phyloP scores from a whole-genome alignment of 2,888 invertebrate genomes.

The Lasioglossum marginatum region DNA sequence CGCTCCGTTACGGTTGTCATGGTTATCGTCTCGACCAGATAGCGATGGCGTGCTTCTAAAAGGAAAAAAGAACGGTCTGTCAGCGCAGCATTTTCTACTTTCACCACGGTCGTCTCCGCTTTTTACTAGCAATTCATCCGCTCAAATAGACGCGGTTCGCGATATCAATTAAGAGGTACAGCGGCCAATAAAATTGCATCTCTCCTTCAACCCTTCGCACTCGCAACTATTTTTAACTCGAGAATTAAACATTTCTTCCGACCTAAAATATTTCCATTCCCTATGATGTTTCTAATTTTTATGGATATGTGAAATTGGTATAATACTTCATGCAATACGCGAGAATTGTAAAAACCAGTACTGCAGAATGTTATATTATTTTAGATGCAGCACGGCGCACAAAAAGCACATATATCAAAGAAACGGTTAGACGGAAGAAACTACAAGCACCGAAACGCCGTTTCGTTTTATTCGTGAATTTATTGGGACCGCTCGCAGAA shows the following conservation, averaged over 20 bases:
- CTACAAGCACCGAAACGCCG: no score
- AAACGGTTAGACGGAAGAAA: background rate
- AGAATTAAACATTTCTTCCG: no score
- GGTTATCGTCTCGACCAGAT: slow-evolving; percentile 89
- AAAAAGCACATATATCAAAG: background rate
- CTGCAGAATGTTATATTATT: background rate
- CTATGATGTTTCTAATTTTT: no score
- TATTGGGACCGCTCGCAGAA: background rate
- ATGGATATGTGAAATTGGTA: no score
- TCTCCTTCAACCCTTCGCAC: background rate
- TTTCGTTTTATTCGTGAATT: background rate
- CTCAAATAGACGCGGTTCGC: background rate
- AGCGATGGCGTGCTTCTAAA: slow-evolving; percentile 84
- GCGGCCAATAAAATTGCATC: background rate
- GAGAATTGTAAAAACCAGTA: background rate
- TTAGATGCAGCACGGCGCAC: background rate
- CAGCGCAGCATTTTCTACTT: background rate
- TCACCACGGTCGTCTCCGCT: background rate
- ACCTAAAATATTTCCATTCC: no score
- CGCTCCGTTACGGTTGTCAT: slow-evolving; percentile 89
- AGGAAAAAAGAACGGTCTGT: background rate
- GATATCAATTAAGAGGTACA: background rate
- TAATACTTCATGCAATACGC: no score
- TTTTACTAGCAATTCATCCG: background rate
- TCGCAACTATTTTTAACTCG: no score